Conservation (phyloP, 2,797 vertebrate species). For the Poecilia wingei region DNA sequence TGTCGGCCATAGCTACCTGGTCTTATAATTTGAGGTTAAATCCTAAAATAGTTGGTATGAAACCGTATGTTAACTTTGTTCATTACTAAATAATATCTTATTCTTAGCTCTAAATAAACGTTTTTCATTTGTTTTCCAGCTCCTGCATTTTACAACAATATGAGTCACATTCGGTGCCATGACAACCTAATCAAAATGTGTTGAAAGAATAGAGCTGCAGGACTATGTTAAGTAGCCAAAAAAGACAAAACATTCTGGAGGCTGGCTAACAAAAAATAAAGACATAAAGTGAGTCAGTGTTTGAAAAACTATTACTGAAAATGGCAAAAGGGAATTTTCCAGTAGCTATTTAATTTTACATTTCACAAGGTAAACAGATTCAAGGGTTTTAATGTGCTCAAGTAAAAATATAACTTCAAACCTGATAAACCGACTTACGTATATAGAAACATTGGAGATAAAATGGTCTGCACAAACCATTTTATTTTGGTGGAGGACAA, state of each 20-base stretch:
- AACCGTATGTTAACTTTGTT: background rate
- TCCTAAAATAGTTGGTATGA: background rate
- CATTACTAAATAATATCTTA: background rate
- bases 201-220: background rate
- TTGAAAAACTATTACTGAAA: background rate
- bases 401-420: background rate
- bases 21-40: constrained; percentile 7
- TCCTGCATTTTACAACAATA: background rate
- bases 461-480: too few species aligned
- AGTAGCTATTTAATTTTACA: background rate
- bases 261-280: background rate
- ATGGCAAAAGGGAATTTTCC: background rate
- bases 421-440: background rate
- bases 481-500: background rate
- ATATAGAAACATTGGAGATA: too few species aligned
- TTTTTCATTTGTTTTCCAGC: background rate
- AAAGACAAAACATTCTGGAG: background rate
- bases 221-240: background rate
- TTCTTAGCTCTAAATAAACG: background rate
- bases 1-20: constrained; percentile 17
- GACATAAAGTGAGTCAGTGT: background rate
- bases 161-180: background rate
- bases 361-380: background rate
- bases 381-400: background rate
- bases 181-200: background rate